A percentile compares a stretch with the other conserved stretches of the same genome.
These are phyloP conservation scores for Myotis davidii DNA, from an alignment of 2,113 vertebrate species.

Conservation along the genomic window DNA sequence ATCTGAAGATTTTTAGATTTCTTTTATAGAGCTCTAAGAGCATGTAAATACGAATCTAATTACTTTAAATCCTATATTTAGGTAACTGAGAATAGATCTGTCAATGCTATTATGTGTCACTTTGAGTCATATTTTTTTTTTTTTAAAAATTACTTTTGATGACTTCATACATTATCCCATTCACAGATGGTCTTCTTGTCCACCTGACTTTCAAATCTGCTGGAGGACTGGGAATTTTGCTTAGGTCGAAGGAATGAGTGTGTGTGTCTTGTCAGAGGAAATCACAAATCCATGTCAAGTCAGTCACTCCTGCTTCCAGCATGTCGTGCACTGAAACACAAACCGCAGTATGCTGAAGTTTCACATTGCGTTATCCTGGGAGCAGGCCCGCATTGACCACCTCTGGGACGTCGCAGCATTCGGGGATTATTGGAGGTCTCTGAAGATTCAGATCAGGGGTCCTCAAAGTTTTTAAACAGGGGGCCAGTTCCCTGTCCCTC, in stretches of 20 bases:
- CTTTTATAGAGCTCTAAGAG: not conserved
- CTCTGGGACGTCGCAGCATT: not conserved
- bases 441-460: not conserved
- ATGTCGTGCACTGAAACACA: not conserved
- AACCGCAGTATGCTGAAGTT: constrained; percentile 47
- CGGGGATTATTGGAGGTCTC: not conserved
- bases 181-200: constrained; percentile 49
- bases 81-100: not conserved
- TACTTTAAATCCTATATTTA: not conserved
- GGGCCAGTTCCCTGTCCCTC: too few species aligned
- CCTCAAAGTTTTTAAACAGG: too few species aligned
- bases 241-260: constrained; percentile 60
- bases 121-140: not conserved
- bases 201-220: constrained; percentile 57
- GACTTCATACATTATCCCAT: not conserved
- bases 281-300: constrained; percentile 58
- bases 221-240: constrained; percentile 57
- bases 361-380: not conserved
- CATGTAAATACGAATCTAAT: not conserved
- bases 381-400: not conserved
- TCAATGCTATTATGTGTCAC: not conserved
- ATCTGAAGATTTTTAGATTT: not conserved
- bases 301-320: constrained; percentile 17
- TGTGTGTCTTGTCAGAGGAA: constrained; percentile 61
- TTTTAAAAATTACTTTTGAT: not conserved